Evolutionary conservation across 2,888 invertebrate species (phyloP), one percentile per base, ranked within the genome.

Genomic region (Macrophya annulata): DNA sequence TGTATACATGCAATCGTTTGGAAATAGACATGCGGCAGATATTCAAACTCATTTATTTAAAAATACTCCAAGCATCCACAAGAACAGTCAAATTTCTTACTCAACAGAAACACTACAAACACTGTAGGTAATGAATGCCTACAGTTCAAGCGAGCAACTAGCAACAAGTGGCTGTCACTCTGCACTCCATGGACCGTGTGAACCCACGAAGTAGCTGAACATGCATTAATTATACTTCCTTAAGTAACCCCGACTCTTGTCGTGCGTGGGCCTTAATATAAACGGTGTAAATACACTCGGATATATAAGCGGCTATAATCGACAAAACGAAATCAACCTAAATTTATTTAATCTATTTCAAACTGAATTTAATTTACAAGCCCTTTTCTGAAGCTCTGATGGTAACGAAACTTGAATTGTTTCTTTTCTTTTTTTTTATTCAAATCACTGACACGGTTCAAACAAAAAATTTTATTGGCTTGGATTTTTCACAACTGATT

Each of bases 121-220:
- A 76, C 25, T 76, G 48, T 48, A 76, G 40, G 40, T 40, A 31
- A 10, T 6, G 6, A 68, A 40, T 37, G 40, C 71, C 40, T 71
- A 48, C 76, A 48, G 48, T n/a, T 76, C n/a, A 76, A 25, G 25
- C 76, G 48, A 48, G 48, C 21, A 48, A 25, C 76, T 76, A 76
- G 76, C 76, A 48, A 48, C 76, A 76, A 76, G 76, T 76, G 76
- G 76, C 76, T 48, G 76, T 76, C 76, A 76, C 48, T 76, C 25
- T 43, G 76, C 21, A n/a, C 76, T 76, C 40, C n/a, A n/a, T n/a
- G n/a, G n/a, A n/a, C n/a, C 48, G 17, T 76, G 48, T 76, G 48
- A 45, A 15, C 25, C 25, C 21, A 48, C 48, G 15, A 40, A 76
- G 76, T 76, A 76, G 48, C 48, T 48, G 45, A 43, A 43, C 48